phyloP scores from a whole-genome alignment of 2,888 invertebrate genomes.

The Sclerodermus sp. region DNA sequence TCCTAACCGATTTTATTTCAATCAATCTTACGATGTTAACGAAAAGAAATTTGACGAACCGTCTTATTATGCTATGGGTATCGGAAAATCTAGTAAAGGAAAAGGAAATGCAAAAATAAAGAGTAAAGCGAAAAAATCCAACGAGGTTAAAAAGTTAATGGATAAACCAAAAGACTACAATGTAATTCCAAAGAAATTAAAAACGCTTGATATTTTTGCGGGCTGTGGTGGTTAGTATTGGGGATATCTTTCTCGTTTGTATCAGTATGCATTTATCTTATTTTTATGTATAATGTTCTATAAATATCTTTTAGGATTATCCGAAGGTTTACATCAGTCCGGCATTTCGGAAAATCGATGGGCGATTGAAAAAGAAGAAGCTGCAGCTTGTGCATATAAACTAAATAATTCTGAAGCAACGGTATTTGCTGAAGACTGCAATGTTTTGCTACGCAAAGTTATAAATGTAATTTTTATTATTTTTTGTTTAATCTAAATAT shows the following conservation, averaged over 20 bases:
- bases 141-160: slow-evolving; percentile 34
- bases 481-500: neutral
- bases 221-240: slow-evolving; percentile 76
- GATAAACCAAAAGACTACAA: slow-evolving; percentile 49
- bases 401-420: slow-evolving; percentile 73
- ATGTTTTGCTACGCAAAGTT: slow-evolving; percentile 68
- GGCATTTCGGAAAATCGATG: slow-evolving; percentile 72
- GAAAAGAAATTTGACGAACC: slow-evolving; percentile 65
- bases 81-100: slow-evolving; percentile 67
- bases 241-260: slow-evolving; percentile 1
- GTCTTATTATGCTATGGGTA: slow-evolving; percentile 62
- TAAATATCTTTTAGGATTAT: slow-evolving; percentile 61
- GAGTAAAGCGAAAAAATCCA: slow-evolving; percentile 49
- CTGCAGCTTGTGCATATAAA: slow-evolving; percentile 78
- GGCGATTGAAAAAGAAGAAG: slow-evolving; percentile 79
- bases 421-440: slow-evolving; percentile 84
- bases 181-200: slow-evolving; percentile 60
- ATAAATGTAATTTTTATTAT: slow-evolving; percentile 61
- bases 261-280: neutral
- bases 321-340: slow-evolving; percentile 72
- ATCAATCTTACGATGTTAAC: slow-evolving; percentile 66
- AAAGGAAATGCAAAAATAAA: slow-evolving; percentile 70
- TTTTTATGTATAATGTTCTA: slow-evolving; percentile 6
- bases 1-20: slow-evolving; percentile 75
- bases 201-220: slow-evolving; percentile 80